Conservation (phyloP, 2,113 vertebrate species). For the Empidonax traillii region DNA sequence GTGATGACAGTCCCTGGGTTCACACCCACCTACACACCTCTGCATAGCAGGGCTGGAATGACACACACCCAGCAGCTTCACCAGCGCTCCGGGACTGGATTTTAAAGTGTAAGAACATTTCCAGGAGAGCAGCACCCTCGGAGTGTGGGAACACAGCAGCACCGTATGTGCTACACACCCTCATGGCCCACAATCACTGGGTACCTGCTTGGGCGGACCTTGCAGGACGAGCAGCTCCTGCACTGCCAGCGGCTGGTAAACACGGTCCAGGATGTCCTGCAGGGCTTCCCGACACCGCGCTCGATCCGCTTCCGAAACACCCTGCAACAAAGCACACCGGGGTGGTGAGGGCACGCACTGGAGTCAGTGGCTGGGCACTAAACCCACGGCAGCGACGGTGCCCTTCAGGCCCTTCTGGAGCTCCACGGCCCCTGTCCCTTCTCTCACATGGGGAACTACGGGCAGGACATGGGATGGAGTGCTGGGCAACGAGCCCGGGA, state of each 20-base stretch:
- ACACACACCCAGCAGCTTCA: neutral
- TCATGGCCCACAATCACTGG: rapidly evolving
- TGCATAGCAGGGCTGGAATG: rapidly evolving
- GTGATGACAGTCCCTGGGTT: neutral
- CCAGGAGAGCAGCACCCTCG: neutral
- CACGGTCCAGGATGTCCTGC: conserved; percentile 78
- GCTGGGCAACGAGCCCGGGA: no score
- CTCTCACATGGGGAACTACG: rapidly evolving
- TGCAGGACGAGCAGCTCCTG: conserved; percentile 91
- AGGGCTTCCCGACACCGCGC: conserved; percentile 73
- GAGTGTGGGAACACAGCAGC: rapidly evolving
- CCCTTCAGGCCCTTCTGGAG: neutral
- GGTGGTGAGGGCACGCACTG: neutral
- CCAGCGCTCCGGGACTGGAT: rapidly evolving
- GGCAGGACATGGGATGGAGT: rapidly evolving
- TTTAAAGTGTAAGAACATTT: neutral
- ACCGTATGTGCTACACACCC: rapidly evolving
- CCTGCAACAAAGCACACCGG: conserved; percentile 35
- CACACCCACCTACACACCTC: neutral
- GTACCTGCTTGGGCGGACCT: conserved; percentile 87
- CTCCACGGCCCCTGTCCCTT: neutral
- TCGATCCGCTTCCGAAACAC: conserved; percentile 77
- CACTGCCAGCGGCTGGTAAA: conserved; percentile 90
- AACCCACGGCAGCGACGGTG: rapidly evolving
- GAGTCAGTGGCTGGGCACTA: rapidly evolving